phyloP scores from a whole-genome alignment of 1,140 invertebrate genomes.

The Drosophila navojoa region DNA sequence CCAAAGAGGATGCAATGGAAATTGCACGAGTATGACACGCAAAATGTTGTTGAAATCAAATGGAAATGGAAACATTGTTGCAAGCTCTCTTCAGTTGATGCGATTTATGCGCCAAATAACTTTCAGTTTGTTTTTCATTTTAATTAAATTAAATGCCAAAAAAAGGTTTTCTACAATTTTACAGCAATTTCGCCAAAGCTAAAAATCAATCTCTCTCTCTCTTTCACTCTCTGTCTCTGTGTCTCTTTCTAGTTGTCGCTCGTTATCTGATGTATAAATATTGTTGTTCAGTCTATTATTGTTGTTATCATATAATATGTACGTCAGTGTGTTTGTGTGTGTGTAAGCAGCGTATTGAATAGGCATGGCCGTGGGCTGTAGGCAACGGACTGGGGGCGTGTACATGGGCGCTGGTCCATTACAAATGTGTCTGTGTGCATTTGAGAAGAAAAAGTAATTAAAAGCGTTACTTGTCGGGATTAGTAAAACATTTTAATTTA shows the following conservation, averaged over 20 bases:
- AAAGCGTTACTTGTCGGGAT: constrained; percentile 80
- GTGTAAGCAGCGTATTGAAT: not conserved
- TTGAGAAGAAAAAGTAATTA: constrained; percentile 78
- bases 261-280: constrained; percentile 7
- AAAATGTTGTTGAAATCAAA: constrained; percentile 21
- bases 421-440: constrained; percentile 53
- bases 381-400: constrained; percentile 6
- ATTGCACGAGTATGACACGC: not conserved
- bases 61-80: constrained; percentile 12
- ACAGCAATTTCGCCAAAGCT: not conserved
- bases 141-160: constrained; percentile 26
- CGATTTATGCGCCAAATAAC: constrained; percentile 5
- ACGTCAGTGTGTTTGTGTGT: not conserved
- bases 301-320: not conserved
- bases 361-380: not conserved
- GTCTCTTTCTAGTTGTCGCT: not conserved
- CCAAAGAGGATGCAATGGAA: not conserved
- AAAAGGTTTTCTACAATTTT: constrained; percentile 3
- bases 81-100: not conserved
- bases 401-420: constrained; percentile 15
- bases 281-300: constrained; percentile 26
- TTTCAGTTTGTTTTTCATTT: constrained; percentile 13
- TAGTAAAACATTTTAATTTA: constrained; percentile 81
- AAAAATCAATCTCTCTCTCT: constrained; percentile 18
- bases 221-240: too few species aligned